These are phyloP conservation scores for Eurystomus glaucurus DNA, from an alignment of 2,797 vertebrate genomes.

Conservation along the genomic window DNA sequence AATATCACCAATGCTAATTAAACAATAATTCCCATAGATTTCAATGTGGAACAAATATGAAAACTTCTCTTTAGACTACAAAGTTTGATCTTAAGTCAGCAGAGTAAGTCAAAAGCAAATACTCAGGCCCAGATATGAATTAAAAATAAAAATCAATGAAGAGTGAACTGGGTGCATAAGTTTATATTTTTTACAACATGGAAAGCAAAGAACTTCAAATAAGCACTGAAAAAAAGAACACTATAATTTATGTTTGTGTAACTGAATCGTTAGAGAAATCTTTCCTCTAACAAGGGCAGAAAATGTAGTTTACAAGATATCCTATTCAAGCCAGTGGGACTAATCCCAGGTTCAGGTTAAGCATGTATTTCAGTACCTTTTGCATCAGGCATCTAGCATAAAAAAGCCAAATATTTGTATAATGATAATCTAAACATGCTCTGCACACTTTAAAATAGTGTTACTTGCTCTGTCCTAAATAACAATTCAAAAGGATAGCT, in stretches of 20 bases:
- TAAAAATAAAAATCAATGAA: neutral
- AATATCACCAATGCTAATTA: neutral
- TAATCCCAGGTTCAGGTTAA: neutral
- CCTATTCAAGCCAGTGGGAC: neutral
- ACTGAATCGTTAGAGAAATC: neutral
- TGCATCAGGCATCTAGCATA: neutral
- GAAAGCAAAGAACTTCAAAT: neutral
- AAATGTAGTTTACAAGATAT: neutral
- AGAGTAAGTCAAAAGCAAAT: neutral
- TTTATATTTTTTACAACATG: neutral
- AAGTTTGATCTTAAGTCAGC: neutral
- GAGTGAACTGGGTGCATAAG: neutral
- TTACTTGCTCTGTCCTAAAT: neutral
- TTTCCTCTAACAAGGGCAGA: neutral
- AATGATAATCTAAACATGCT: neutral
- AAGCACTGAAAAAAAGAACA: neutral
- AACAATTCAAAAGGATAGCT: neutral
- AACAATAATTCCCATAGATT: neutral
- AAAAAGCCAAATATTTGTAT: neutral
- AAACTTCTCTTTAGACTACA: neutral
- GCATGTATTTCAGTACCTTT: neutral
- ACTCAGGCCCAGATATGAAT: neutral
- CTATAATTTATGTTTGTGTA: neutral
- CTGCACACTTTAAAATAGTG: neutral
- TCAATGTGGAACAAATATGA: neutral